Evolutionary conservation across 2,797 vertebrate species (phyloP).

Genomic region (Sebastiscus albofasciatus): DNA sequence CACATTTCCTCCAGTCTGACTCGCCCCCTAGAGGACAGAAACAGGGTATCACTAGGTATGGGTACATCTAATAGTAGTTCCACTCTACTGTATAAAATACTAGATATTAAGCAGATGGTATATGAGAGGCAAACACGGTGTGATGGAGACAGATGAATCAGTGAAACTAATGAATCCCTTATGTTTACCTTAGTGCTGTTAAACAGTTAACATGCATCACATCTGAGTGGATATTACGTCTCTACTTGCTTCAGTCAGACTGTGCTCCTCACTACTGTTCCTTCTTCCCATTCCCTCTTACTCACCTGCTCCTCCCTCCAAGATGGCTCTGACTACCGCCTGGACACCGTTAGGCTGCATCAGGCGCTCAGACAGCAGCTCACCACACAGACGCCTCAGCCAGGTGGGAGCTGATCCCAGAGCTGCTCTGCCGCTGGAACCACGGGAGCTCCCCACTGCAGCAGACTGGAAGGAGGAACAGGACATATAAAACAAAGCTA

Average conservation of each 20-base stretch:
- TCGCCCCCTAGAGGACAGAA: slow-evolving; percentile 81
- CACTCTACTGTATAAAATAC: neutral
- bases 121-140: neutral
- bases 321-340: slow-evolving; percentile 89
- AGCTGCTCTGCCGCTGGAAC: slow-evolving; percentile 35
- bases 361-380: slow-evolving; percentile 91
- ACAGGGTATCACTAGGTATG: neutral
- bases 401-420: slow-evolving; percentile 81
- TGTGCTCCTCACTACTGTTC: neutral
- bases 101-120: neutral
- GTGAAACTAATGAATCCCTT: neutral
- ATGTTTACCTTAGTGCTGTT: neutral
- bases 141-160: neutral
- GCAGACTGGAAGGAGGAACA: slow-evolving; percentile 41
- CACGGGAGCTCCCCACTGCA: neutral
- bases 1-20: slow-evolving; percentile 93
- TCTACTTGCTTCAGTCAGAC: neutral
- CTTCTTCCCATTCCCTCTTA: neutral
- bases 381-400: slow-evolving; percentile 91
- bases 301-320: slow-evolving; percentile 90
- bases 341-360: slow-evolving; percentile 89
- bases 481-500: neutral
- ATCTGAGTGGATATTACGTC: neutral
- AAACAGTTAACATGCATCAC: too few relatives aligned
- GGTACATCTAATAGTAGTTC: neutral